Base-by-base conservation (phyloP, 2,113 vertebrate species). In the Dromiciops gliroides region DNA sequence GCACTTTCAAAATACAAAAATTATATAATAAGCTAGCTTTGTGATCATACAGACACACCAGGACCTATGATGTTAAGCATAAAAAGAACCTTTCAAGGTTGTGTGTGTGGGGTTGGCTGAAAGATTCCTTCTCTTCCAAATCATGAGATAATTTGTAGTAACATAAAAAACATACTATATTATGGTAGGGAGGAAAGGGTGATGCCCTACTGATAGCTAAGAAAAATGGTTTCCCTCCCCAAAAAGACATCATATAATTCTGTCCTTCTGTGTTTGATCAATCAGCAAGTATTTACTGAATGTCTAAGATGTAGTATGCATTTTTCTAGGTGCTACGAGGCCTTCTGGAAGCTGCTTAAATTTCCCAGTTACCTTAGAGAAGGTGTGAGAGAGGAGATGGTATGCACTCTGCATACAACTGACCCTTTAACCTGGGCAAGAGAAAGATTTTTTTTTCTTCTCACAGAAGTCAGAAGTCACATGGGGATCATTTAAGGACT, bases 31-130 rank as follows among this genome's bases (percentile, higher is more conserved):
- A 93, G 95, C 89, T 0, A 3, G 24, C 19, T 37, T 91, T 91
- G 95, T 93, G 95, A 94, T 95, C 53, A 93, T 96, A 60, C 28
- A 96, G 2, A 9, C 50, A 91, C 89, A 89, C 91, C 97, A 98
- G 97, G 94, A 91, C 56, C 97, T 51, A 8, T 0, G 0, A 5
- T 9, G 91, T 3, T 44, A 22, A 12, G 25, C 2, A 28, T 0
- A 24, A 60, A 25, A 48, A 0, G 48, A 47, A 91, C 51, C 51
- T 4, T n/a, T 75, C 16, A 75, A 75, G 31, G 12, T 37, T 67
- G 31, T 67, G 11, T 67, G 11, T n/a, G 37, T 24, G 67, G 49
- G 89, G 47, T 22, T 3, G 14, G 0, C 60, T 2, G 28, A 60
- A 44, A 89, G 22, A 14, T 67, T 48, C 23, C 9, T 0, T 52